Evolutionary conservation across 2,888 invertebrate species (phyloP).

Genomic region (Eurytoma adleriae): DNA sequence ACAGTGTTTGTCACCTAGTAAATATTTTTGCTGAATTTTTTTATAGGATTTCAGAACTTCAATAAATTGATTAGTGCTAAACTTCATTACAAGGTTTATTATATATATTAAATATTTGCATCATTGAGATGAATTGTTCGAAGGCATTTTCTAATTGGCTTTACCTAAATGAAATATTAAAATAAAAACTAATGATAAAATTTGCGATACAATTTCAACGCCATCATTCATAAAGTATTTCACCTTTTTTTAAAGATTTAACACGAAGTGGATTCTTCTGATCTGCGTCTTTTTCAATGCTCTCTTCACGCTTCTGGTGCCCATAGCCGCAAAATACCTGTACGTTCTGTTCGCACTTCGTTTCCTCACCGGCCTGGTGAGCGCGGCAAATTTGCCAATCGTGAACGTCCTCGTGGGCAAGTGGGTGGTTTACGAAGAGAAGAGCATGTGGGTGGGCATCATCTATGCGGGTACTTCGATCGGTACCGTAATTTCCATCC

Average conservation of each 20-base stretch:
- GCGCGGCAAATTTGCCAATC: conserved; percentile 72
- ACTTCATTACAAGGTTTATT: too few species aligned
- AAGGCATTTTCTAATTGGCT: too few species aligned
- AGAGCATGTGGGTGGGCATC: conserved; percentile 71
- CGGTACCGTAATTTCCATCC: conserved; percentile 73
- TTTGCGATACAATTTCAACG: too few species aligned
- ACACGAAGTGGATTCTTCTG: conserved; percentile 70
- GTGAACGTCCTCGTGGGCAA: conserved; percentile 72
- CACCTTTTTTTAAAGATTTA: conserved; percentile 64
- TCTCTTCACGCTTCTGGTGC: conserved; percentile 69
- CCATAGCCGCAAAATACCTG: conserved; percentile 61
- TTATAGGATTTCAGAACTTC: too few species aligned
- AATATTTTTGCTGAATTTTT: too few species aligned
- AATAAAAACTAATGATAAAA: background rate
- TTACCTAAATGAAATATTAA: background rate
- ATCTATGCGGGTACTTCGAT: conserved; percentile 72
- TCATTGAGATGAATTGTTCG: too few species aligned
- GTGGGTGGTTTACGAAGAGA: conserved; percentile 74
- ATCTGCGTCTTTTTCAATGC: conserved; percentile 68
- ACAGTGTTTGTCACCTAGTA: too few species aligned
- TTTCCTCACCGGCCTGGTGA: conserved; percentile 69
- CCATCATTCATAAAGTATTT: too few species aligned
- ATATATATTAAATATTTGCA: too few species aligned
- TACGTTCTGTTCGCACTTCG: conserved; percentile 63
- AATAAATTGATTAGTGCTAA: too few species aligned